A percentile compares a stretch with the other conserved stretches of the same genome.
These are phyloP conservation scores for Cosmopolites sordidus DNA, from an alignment of 2,888 invertebrate genomes.

Conservation along the genomic window DNA sequence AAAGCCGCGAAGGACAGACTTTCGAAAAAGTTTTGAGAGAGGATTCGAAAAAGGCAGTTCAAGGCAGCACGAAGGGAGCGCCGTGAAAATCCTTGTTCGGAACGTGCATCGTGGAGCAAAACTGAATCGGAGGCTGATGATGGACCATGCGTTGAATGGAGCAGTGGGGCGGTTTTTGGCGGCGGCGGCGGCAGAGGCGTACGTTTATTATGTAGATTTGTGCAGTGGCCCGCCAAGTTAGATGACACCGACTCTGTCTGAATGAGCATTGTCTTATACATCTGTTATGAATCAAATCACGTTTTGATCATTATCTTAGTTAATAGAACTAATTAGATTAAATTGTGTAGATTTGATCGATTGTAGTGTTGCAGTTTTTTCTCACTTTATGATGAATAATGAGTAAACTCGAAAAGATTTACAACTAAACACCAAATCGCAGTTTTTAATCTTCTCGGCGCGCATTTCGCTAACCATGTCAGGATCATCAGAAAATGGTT, in stretches of 20 bases:
- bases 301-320: too few species aligned
- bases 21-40: constrained; percentile 6
- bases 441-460: too few species aligned
- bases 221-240: background rate
- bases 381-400: too few species aligned
- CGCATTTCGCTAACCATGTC: too few species aligned
- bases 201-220: constrained; percentile 6
- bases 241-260: background rate
- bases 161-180: constrained; percentile 12
- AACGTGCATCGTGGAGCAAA: constrained; percentile 36
- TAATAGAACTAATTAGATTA: too few species aligned
- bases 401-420: too few species aligned
- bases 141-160: constrained; percentile 33
- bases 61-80: constrained; percentile 15
- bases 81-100: constrained; percentile 31
- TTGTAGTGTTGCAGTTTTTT: too few species aligned
- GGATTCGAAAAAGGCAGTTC: constrained; percentile 20
- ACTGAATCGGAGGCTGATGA: constrained; percentile 33
- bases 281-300: too few species aligned
- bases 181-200: constrained; percentile 17
- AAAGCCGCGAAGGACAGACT: background rate
- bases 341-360: too few species aligned
- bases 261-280: background rate
- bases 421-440: too few species aligned
- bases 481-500: too few species aligned